These are phyloP conservation scores for Neoscelio sp. DNA, from an alignment of 2,888 invertebrate genomes.

Conservation along the genomic window DNA sequence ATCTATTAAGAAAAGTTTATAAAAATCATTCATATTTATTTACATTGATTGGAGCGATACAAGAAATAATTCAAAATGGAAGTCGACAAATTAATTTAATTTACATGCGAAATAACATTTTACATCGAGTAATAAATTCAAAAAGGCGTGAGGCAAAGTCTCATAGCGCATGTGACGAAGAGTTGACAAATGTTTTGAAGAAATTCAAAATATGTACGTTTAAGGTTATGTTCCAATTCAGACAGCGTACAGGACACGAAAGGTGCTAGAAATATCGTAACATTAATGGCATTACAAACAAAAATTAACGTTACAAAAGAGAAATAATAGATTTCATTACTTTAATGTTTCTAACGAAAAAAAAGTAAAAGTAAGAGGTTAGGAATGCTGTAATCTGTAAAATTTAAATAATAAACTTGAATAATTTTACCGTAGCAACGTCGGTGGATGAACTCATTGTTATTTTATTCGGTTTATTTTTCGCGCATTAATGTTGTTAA, in stretches of 20 bases:
- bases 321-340: background rate
- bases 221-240: conserved; percentile 68
- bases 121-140: too few relatives aligned
- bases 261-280: conserved; percentile 58
- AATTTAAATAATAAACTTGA: too few relatives aligned
- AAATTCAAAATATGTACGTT: conserved; percentile 64
- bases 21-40: too few relatives aligned
- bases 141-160: too few relatives aligned
- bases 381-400: conserved; percentile 25
- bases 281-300: conserved; percentile 19
- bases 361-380: conserved; percentile 41
- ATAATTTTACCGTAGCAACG: conserved; percentile 80
- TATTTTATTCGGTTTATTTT: too few relatives aligned
- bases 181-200: background rate
- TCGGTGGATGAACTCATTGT: conserved; percentile 78
- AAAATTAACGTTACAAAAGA: background rate
- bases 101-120: too few relatives aligned
- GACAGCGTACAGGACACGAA: conserved; percentile 64
- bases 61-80: too few relatives aligned
- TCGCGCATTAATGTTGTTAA: too few relatives aligned
- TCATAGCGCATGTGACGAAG: too few relatives aligned
- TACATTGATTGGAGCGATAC: too few relatives aligned
- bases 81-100: too few relatives aligned
- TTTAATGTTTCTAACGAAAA: conserved; percentile 5
- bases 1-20: too few relatives aligned